These are phyloP conservation scores for Lepilemur ruficaudatus DNA, from an alignment of 2,797 vertebrate genomes.

Conservation along the genomic window DNA sequence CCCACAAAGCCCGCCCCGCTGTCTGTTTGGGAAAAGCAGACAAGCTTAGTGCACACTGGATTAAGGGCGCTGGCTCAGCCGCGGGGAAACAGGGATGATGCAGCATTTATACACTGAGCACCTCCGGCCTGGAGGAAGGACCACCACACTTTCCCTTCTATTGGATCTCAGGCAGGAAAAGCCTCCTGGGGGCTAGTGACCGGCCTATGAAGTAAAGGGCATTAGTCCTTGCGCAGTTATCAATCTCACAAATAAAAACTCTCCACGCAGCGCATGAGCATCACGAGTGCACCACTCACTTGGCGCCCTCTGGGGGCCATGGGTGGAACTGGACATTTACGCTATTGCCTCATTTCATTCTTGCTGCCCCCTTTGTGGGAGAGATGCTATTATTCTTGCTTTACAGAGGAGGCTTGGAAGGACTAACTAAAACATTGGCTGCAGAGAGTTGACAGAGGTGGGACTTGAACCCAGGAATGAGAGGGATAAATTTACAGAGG, in stretches of 20 bases:
- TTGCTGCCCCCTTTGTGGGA: background rate
- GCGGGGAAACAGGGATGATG: accelerated
- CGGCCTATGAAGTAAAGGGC: background rate
- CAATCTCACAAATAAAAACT: background rate
- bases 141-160: background rate
- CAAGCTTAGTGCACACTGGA: background rate
- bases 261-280: background rate
- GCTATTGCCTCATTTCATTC: background rate
- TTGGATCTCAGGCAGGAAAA: background rate
- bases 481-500: background rate
- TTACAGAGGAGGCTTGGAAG: background rate
- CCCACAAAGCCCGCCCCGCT: background rate
- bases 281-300: background rate
- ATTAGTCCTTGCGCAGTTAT: background rate
- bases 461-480: background rate
- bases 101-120: no score
- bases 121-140: background rate
- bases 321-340: background rate
- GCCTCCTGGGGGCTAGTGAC: background rate
- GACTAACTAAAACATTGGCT: background rate
- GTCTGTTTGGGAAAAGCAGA: background rate
- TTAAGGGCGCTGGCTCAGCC: background rate
- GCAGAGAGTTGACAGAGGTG: background rate
- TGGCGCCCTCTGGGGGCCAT: background rate
- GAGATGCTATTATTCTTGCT: background rate